Evolutionary conservation across 23 tunicate genomes (phyloP).

Genomic region (Ascidia mentula): DNA sequence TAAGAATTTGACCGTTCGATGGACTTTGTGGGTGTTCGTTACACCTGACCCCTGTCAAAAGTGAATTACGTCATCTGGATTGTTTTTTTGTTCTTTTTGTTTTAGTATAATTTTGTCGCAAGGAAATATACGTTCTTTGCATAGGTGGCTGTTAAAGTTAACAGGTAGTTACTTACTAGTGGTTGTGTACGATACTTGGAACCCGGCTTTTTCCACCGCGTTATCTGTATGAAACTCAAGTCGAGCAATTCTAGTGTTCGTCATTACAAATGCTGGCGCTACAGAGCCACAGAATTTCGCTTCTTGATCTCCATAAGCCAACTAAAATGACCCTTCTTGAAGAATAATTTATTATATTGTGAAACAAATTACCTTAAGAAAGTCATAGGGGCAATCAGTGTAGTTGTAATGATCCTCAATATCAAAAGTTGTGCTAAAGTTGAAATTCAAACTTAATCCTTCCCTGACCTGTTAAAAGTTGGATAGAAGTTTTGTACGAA

Average conservation of each 20-base stretch:
- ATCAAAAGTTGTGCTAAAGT: constrained; percentile 30
- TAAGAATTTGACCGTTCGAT: neutral
- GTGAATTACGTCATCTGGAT: too few species aligned
- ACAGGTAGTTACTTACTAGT: constrained; percentile 44
- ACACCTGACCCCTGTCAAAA: neutral
- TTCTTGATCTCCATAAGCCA: constrained; percentile 25
- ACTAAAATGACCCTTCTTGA: too few species aligned
- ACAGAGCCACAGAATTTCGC: constrained; percentile 43
- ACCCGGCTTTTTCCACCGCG: constrained; percentile 53
- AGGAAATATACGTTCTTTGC: too few species aligned
- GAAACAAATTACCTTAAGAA: constrained; percentile 54
- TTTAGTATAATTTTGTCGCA: too few species aligned
- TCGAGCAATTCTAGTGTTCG: constrained; percentile 37
- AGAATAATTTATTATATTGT: too few species aligned
- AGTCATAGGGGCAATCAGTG: constrained; percentile 69
- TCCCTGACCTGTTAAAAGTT: constrained; percentile 51
- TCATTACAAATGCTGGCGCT: constrained; percentile 20
- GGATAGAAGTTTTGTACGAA: too few species aligned
- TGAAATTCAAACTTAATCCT: constrained; percentile 35
- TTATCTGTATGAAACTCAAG: constrained; percentile 63
- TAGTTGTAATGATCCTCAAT: constrained; percentile 53
- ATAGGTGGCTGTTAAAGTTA: too few species aligned
- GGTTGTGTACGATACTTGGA: constrained; percentile 30
- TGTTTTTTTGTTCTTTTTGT: too few species aligned
- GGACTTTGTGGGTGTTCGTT: neutral